Percentiles rank a stretch among this genome's conserved stretches.
phyloP scores from a whole-genome alignment of 1,140 invertebrate species.

The Drosophila busckii region DNA sequence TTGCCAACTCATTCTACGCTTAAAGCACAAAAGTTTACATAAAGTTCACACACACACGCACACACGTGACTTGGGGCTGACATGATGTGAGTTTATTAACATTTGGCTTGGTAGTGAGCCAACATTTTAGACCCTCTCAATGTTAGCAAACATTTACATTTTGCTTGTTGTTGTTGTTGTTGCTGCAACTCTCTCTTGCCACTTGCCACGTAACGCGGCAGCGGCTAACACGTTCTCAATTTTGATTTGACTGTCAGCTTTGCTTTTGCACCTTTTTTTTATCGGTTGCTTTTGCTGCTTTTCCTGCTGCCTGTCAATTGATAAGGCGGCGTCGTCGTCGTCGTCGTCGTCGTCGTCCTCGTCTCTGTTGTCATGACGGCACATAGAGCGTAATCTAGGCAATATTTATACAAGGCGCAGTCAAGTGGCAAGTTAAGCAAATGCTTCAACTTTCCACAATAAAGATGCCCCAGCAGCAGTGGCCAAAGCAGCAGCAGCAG shows the following conservation, averaged over 20 bases:
- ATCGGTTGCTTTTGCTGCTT: too few species aligned
- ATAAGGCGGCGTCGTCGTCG: slow-evolving; percentile 15
- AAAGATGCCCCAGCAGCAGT: too few species aligned
- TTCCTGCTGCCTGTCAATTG: slow-evolving; percentile 18
- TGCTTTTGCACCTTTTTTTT: slow-evolving; percentile 14
- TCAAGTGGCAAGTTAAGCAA: neutral
- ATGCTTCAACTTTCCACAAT: too few species aligned
- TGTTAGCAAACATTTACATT: slow-evolving; percentile 73
- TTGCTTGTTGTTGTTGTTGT: slow-evolving; percentile 54
- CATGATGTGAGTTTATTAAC: slow-evolving; percentile 62
- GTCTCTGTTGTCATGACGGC: slow-evolving; percentile 2
- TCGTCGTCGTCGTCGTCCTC: too few species aligned
- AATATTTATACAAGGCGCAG: slow-evolving; percentile 16
- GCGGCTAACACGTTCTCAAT: slow-evolving; percentile 6
- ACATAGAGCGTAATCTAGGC: slow-evolving; percentile 3
- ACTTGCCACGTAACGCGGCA: neutral
- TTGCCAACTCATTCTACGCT: too few species aligned
- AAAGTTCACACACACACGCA: too few species aligned
- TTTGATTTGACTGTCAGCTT: slow-evolving; percentile 16
- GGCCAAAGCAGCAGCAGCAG: neutral
- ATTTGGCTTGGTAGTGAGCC: slow-evolving; percentile 49
- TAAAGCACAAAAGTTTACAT: too few species aligned
- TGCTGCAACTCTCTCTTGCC: neutral
- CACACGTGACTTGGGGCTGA: too few species aligned
- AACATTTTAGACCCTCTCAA: slow-evolving; percentile 71